phyloP scores from a whole-genome alignment of 1,140 invertebrate species.

The Eurosta solidaginis region DNA sequence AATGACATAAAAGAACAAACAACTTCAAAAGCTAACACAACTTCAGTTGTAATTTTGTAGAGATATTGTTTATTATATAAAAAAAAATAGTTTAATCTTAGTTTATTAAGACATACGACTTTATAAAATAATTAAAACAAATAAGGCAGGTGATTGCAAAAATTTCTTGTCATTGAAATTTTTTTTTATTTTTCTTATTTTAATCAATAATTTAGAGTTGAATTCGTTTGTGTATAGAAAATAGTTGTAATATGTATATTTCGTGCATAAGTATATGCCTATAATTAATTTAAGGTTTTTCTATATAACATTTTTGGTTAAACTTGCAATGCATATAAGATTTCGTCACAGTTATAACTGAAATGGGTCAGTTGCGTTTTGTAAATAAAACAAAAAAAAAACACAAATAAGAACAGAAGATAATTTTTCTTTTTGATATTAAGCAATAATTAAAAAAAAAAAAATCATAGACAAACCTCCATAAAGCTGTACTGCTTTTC shows the following conservation, averaged over 20 bases:
- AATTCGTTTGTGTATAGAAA: background rate
- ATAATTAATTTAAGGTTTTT: constrained; percentile 9
- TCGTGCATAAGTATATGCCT: background rate
- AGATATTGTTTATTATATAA: background rate
- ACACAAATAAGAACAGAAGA: no score
- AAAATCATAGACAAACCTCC: no score
- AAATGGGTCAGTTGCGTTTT: no score
- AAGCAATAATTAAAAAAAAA: no score
- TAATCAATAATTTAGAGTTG: background rate
- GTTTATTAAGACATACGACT: background rate
- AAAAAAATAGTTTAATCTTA: background rate
- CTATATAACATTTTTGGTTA: no score
- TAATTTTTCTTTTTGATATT: no score
- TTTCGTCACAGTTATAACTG: no score
- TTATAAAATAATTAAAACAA: background rate
- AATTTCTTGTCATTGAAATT: constrained; percentile 37
- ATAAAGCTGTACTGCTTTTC: no score
- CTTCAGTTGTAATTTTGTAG: background rate
- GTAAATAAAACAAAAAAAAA: no score
- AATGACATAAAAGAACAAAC: constrained; percentile 9
- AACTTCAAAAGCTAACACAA: background rate
- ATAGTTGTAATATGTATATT: background rate
- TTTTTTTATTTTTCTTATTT: constrained; percentile 31
- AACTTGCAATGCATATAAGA: no score
- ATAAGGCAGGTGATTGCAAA: constrained; percentile 20